phyloP scores from a whole-genome alignment of 2,113 vertebrate species.

The Boulengeromyrus knoepffleri region DNA sequence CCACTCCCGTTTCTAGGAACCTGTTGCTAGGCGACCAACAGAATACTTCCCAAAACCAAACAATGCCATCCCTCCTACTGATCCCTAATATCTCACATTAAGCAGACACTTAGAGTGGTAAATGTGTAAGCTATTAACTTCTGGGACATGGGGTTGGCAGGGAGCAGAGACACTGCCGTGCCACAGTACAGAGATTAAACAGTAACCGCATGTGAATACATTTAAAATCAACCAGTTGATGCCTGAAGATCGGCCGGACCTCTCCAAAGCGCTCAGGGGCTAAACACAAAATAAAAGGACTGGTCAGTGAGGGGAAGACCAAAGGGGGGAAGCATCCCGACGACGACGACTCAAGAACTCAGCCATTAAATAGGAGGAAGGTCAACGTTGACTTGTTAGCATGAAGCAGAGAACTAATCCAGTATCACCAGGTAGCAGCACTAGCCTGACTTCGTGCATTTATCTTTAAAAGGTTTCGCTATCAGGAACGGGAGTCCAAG shows the following conservation, averaged over 20 bases:
- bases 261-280: constrained; percentile 26
- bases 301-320: background rate
- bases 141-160: constrained; percentile 48
- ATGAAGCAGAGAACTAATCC: background rate
- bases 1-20: constrained; percentile 81
- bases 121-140: constrained; percentile 88
- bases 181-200: constrained; percentile 48
- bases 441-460: background rate
- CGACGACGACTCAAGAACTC: background rate
- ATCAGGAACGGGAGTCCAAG: background rate
- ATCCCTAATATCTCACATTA: constrained; percentile 72
- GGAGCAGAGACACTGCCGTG: constrained; percentile 53
- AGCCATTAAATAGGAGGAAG: background rate
- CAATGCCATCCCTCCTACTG: constrained; percentile 80
- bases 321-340: background rate
- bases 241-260: constrained; percentile 24
- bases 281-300: background rate
- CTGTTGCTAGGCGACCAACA: constrained; percentile 79
- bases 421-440: background rate
- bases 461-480: background rate
- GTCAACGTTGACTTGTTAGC: background rate
- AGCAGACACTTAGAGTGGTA: constrained; percentile 76
- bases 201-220: constrained; percentile 10
- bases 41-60: constrained; percentile 97
- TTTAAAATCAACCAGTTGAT: constrained; percentile 27